phyloP scores from a whole-genome alignment of 2,888 invertebrate genomes.

The Toxonevra muliebris region DNA sequence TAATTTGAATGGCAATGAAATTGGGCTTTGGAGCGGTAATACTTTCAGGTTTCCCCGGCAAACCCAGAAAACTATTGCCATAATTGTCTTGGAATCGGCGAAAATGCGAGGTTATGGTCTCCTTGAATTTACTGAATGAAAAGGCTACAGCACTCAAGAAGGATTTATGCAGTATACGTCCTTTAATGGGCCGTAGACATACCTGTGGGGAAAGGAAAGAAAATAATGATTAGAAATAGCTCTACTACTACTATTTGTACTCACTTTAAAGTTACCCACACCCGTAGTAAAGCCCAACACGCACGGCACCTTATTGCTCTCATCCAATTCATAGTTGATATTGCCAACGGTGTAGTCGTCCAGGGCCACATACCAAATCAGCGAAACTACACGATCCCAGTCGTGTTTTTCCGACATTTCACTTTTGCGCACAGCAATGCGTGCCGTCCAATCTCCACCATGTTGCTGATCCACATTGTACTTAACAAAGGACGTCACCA shows the following conservation, averaged over 20 bases:
- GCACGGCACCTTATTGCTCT: constrained; percentile 61
- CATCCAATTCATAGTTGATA: constrained; percentile 59
- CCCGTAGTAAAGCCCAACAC: constrained; percentile 77
- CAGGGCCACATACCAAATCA: constrained; percentile 84
- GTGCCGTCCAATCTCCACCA: constrained; percentile 94
- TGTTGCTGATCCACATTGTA: constrained; percentile 78
- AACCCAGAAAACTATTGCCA: constrained; percentile 68
- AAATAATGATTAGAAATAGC: neutral
- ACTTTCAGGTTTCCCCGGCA: constrained; percentile 72
- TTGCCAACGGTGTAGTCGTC: constrained; percentile 76
- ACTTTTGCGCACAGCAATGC: constrained; percentile 72
- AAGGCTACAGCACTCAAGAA: constrained; percentile 77
- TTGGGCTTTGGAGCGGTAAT: constrained; percentile 74
- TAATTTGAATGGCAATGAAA: constrained; percentile 80
- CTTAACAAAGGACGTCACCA: constrained; percentile 91
- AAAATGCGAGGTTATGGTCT: constrained; percentile 78
- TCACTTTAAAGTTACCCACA: constrained; percentile 76
- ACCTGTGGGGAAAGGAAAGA: constrained; percentile 33
- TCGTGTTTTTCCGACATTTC: constrained; percentile 45
- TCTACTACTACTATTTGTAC: neutral
- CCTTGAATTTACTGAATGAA: constrained; percentile 77
- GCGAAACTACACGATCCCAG: constrained; percentile 65
- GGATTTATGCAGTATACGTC: constrained; percentile 75
- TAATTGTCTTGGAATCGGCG: constrained; percentile 69
- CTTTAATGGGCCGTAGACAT: constrained; percentile 65